phyloP scores from a whole-genome alignment of 2,888 invertebrate species.

The Tethea ocularis region DNA sequence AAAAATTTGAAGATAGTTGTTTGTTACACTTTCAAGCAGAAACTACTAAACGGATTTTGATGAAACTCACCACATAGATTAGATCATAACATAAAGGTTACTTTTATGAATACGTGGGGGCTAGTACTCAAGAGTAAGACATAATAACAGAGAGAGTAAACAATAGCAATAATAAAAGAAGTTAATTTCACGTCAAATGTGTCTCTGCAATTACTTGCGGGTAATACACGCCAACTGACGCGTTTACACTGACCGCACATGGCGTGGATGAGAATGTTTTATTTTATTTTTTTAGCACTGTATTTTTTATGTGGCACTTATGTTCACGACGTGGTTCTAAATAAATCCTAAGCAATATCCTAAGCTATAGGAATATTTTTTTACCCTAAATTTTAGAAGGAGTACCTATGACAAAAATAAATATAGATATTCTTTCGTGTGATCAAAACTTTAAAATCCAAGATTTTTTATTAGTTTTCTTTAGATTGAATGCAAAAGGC shows the following conservation, averaged over 20 bases:
- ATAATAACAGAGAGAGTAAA: conserved; percentile 14
- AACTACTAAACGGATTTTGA: no score
- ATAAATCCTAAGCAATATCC: not conserved
- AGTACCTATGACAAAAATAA: no score
- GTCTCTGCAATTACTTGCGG: conserved; percentile 32
- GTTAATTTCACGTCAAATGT: conserved; percentile 34
- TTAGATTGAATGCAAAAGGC: no score
- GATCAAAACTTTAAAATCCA: no score
- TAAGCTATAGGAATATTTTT: not conserved
- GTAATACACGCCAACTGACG: conserved; percentile 34
- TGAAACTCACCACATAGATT: no score
- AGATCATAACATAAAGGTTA: no score
- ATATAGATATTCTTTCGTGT: no score
- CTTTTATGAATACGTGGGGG: no score
- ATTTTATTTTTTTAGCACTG: not conserved
- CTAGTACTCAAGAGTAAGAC: no score
- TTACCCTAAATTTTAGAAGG: not conserved
- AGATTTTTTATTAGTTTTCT: no score
- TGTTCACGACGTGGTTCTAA: not conserved
- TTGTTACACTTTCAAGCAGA: no score
- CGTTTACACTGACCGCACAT: conserved; percentile 7
- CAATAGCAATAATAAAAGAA: conserved; percentile 24
- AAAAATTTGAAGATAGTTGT: no score
- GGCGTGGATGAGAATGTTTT: not conserved
- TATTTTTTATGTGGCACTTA: not conserved